Conservation (phyloP, 2,797 vertebrate genomes). For the Masticophis lateralis region DNA sequence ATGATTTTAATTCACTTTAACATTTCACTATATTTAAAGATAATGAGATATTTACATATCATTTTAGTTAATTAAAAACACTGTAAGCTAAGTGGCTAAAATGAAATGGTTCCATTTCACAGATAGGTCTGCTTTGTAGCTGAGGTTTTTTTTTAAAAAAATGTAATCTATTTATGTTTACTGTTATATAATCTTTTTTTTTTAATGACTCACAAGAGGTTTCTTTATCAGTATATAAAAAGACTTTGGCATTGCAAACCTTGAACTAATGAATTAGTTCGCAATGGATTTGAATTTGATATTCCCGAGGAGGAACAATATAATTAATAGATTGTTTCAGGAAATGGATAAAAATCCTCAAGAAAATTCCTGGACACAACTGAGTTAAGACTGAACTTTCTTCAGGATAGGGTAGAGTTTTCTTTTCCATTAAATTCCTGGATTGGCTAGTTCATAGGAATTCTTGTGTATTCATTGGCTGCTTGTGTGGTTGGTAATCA, state of each 20-base stretch:
- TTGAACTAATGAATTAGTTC: neutral
- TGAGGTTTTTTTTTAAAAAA: neutral
- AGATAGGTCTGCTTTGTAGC: neutral
- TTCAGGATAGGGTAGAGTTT: neutral
- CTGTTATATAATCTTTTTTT: neutral
- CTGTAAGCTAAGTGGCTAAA: neutral
- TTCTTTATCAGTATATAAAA: neutral
- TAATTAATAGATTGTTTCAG: too few relatives aligned
- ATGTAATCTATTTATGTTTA: neutral
- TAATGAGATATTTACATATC: neutral
- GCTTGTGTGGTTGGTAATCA: too few relatives aligned
- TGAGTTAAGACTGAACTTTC: too few relatives aligned
- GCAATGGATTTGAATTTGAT: too few relatives aligned
- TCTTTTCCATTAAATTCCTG: conserved; percentile 21
- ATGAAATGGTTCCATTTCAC: neutral
- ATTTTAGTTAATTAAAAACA: neutral
- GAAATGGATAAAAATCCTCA: too few relatives aligned
- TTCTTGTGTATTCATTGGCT: too few relatives aligned
- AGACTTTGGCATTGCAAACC: neutral
- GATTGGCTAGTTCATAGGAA: too few relatives aligned
- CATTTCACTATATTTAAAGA: conserved; percentile 41
- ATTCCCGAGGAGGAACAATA: too few relatives aligned
- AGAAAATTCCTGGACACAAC: too few relatives aligned
- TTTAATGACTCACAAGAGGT: neutral
- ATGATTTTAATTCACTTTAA: conserved; percentile 33